Conservation (phyloP, 2,888 invertebrate species). For the Conus canariensis region DNA sequence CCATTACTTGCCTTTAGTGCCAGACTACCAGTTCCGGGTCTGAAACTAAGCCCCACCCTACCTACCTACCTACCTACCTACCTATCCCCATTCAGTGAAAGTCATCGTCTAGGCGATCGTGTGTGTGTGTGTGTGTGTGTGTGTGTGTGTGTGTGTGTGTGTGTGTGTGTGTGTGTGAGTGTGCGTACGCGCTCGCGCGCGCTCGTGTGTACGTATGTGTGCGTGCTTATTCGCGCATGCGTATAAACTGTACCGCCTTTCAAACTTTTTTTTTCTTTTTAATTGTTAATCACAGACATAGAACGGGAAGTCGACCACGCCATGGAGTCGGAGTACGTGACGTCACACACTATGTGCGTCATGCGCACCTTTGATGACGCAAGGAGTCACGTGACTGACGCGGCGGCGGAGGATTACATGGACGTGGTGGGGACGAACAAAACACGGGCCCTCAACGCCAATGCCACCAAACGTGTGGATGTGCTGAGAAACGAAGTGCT, state of each 20-base stretch:
- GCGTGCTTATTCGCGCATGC: neutral
- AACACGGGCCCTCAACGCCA: constrained; percentile 48
- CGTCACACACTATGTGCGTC: constrained; percentile 61
- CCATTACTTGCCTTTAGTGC: too few species aligned
- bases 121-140: too few species aligned
- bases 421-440: constrained; percentile 57
- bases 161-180: too few species aligned
- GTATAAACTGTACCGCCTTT: too few species aligned
- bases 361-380: constrained; percentile 64
- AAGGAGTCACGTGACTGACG: constrained; percentile 56
- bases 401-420: constrained; percentile 60
- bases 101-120: too few species aligned
- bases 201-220: neutral
- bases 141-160: too few species aligned
- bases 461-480: constrained; percentile 46
- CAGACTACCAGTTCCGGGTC: too few species aligned
- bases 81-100: too few species aligned
- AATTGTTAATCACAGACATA: constrained; percentile 56
- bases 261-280: too few species aligned
- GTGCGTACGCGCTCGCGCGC: neutral
- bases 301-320: constrained; percentile 65
- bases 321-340: constrained; percentile 10
- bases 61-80: too few species aligned
- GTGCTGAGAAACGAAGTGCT: constrained; percentile 50
- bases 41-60: too few species aligned